These are phyloP conservation scores for Nasonia giraulti DNA, from an alignment of 1,140 invertebrate genomes.

Conservation along the genomic window DNA sequence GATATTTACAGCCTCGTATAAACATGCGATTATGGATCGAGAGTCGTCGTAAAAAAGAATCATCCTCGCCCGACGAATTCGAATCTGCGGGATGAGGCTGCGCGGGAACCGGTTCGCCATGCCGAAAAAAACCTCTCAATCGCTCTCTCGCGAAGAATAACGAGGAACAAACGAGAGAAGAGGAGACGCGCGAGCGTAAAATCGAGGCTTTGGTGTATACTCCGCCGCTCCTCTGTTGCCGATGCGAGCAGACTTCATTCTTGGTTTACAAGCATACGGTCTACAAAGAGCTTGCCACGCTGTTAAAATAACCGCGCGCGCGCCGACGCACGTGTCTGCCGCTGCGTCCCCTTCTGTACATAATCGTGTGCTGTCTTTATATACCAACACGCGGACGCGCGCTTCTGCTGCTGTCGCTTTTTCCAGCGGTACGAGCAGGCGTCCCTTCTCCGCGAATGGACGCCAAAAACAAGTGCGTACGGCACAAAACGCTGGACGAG, in stretches of 20 bases:
- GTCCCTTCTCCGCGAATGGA: no score
- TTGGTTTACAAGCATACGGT: conserved; percentile 75
- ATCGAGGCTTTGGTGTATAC: conserved; percentile 52
- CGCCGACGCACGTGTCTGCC: conserved; percentile 61
- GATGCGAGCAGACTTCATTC: conserved; percentile 72
- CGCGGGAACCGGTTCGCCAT: conserved; percentile 24
- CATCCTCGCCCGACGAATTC: conserved; percentile 21
- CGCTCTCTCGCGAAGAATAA: not conserved
- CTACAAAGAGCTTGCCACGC: conserved; percentile 74
- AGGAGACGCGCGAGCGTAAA: conserved; percentile 50
- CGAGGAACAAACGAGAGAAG: conserved; percentile 30
- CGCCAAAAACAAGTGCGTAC: no score
- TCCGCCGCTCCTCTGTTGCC: conserved; percentile 50
- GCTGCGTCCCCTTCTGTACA: conserved; percentile 27
- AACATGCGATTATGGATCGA: conserved; percentile 29
- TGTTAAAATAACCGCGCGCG: conserved; percentile 75
- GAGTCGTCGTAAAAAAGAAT: conserved; percentile 39
- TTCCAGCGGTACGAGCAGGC: no score
- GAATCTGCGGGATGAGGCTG: not conserved
- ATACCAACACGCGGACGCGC: not conserved
- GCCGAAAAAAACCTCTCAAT: not conserved
- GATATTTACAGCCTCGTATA: conserved; percentile 23
- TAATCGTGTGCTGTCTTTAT: conserved; percentile 31
- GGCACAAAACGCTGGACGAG: no score
- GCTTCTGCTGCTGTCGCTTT: no score